These are phyloP conservation scores for Trachymyrmex cornetzi DNA, from an alignment of 1,140 invertebrate species.

Conservation along the genomic window DNA sequence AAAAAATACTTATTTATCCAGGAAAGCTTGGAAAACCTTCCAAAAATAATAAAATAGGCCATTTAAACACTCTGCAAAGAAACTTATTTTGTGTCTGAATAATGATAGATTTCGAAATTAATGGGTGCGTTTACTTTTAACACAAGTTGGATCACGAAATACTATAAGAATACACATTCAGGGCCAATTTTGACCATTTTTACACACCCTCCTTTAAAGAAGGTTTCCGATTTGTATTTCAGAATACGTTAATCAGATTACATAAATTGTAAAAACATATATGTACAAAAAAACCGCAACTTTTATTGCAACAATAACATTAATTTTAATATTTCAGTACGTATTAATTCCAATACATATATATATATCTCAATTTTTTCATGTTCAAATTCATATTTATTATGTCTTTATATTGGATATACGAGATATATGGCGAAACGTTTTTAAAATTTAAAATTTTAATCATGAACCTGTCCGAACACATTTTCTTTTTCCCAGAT, in stretches of 20 bases:
- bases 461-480: background rate
- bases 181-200: too few relatives aligned
- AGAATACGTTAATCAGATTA: background rate
- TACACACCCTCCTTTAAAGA: background rate
- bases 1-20: too few relatives aligned
- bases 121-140: too few relatives aligned
- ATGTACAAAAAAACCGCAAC: background rate
- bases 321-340: background rate
- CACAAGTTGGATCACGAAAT: too few relatives aligned
- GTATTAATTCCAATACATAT: background rate
- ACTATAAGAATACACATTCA: too few relatives aligned
- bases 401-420: background rate
- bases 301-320: background rate
- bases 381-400: background rate
- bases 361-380: background rate
- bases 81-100: too few relatives aligned
- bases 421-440: background rate
- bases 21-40: too few relatives aligned
- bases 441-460: slow-evolving; percentile 31
- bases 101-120: too few relatives aligned
- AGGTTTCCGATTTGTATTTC: background rate
- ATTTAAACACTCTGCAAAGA: too few relatives aligned
- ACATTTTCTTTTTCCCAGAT: background rate
- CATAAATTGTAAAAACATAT: background rate
- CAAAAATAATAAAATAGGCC: too few relatives aligned